Evolutionary conservation across 2,888 invertebrate species (phyloP).

Genomic region (Ochropacha duplaris): DNA sequence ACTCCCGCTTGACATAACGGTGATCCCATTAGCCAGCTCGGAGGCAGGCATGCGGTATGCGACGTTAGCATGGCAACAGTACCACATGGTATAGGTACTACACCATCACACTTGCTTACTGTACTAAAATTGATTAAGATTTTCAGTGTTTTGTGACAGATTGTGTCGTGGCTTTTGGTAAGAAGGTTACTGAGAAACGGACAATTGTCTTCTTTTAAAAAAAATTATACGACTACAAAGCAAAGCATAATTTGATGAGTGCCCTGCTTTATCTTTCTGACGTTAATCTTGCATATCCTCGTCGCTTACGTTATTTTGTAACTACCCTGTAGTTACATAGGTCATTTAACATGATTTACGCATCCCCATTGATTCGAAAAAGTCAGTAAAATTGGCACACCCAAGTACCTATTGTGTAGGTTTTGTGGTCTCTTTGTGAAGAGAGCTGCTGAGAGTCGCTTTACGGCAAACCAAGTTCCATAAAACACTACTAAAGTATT

Average conservation of each 20-base stretch:
- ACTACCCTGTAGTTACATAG: too few species aligned
- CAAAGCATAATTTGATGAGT: background rate
- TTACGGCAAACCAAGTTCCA: background rate
- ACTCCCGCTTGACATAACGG: constrained; percentile 41
- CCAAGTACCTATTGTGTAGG: background rate
- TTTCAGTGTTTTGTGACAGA: background rate
- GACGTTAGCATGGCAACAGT: constrained; percentile 15
- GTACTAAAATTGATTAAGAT: background rate
- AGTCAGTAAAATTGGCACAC: background rate
- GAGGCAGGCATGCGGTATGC: constrained; percentile 24
- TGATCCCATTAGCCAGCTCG: constrained; percentile 35
- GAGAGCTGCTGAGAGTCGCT: background rate
- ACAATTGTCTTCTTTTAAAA: background rate
- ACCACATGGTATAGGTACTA: background rate
- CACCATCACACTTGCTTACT: background rate
- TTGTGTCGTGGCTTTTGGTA: background rate
- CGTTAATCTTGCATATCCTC: too few species aligned
- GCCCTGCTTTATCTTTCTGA: too few species aligned
- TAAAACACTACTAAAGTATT: background rate
- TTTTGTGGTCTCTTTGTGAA: background rate
- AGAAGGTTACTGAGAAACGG: background rate
- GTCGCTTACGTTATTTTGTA: too few species aligned
- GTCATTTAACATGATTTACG: background rate
- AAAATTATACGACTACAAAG: background rate
- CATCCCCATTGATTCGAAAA: background rate